Conservation (phyloP, 1,140 invertebrate genomes). For the Euura saliciscinereae region DNA sequence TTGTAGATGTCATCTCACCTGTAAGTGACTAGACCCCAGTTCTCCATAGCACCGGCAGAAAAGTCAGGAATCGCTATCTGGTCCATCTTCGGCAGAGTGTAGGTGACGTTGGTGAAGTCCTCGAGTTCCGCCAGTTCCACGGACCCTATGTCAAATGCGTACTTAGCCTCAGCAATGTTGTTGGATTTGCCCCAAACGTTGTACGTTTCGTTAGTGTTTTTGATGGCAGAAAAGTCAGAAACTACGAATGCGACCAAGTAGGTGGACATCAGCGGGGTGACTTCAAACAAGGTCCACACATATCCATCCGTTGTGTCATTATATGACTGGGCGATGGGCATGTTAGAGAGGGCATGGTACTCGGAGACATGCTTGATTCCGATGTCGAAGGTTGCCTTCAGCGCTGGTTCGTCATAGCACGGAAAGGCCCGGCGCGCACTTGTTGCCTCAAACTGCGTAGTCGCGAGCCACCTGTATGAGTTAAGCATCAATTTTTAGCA, state of each 20-base stretch:
- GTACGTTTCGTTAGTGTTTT: slow-evolving; percentile 22
- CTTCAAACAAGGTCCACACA: slow-evolving; percentile 29
- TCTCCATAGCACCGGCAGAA: slow-evolving; percentile 84
- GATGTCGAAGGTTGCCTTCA: slow-evolving; percentile 64
- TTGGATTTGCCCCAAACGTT: slow-evolving; percentile 61
- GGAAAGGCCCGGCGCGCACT: slow-evolving; percentile 73
- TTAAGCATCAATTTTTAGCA: not conserved
- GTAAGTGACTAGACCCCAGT: slow-evolving; percentile 75
- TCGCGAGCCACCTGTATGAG: slow-evolving; percentile 49
- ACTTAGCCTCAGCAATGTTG: slow-evolving; percentile 58
- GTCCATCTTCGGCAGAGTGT: slow-evolving; percentile 58
- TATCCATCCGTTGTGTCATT: not conserved
- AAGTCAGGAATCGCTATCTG: slow-evolving; percentile 79
- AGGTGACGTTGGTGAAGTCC: slow-evolving; percentile 30
- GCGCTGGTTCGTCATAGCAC: slow-evolving; percentile 75
- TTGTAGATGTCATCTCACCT: slow-evolving; percentile 57
- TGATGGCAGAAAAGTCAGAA: slow-evolving; percentile 63
- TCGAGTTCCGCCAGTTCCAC: slow-evolving; percentile 41
- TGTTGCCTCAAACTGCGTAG: slow-evolving; percentile 74
- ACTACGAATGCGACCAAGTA: slow-evolving; percentile 80
- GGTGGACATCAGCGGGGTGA: slow-evolving; percentile 68
- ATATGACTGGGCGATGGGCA: slow-evolving; percentile 39
- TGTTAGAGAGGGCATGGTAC: slow-evolving; percentile 58
- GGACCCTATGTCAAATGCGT: slow-evolving; percentile 45
- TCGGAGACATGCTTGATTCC: slow-evolving; percentile 51